These are phyloP conservation scores for Okamejei kenojei DNA, from an alignment of 2,797 vertebrate genomes.

Conservation along the genomic window DNA sequence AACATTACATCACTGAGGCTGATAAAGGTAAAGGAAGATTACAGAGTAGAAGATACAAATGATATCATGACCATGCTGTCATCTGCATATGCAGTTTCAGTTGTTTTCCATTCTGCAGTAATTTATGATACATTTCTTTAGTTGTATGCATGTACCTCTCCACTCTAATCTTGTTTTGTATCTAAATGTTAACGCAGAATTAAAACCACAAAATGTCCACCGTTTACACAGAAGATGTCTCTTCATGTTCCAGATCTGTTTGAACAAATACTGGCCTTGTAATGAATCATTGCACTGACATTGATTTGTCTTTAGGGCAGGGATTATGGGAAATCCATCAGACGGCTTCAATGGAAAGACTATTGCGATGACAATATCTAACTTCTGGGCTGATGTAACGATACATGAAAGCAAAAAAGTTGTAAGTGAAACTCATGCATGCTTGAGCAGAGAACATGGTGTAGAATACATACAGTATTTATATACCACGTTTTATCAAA, in stretches of 20 bases:
- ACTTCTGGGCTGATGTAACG: constrained; percentile 76
- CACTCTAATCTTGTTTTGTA: not conserved
- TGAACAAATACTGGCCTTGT: not conserved
- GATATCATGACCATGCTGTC: no score
- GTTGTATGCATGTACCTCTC: not conserved
- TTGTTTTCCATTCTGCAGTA: no score
- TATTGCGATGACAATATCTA: constrained; percentile 70
- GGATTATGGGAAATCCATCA: constrained; percentile 73
- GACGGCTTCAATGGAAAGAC: constrained; percentile 76
- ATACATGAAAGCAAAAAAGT: constrained; percentile 65
- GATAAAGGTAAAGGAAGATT: not conserved
- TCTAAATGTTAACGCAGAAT: not conserved
- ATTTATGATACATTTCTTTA: not conserved
- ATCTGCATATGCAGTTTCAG: no score
- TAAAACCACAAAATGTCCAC: not conserved
- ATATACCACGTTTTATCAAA: not conserved
- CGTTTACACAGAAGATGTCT: not conserved
- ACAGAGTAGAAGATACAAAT: not conserved
- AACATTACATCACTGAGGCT: not conserved
- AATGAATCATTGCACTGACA: not conserved
- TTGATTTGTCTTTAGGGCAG: constrained; percentile 54
- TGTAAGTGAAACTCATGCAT: constrained; percentile 51
- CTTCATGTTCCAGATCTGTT: not conserved
- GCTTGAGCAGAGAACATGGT: not conserved
- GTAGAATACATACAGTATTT: not conserved